Conservation (phyloP, 2,797 vertebrate genomes). For the Coluber constrictor region DNA sequence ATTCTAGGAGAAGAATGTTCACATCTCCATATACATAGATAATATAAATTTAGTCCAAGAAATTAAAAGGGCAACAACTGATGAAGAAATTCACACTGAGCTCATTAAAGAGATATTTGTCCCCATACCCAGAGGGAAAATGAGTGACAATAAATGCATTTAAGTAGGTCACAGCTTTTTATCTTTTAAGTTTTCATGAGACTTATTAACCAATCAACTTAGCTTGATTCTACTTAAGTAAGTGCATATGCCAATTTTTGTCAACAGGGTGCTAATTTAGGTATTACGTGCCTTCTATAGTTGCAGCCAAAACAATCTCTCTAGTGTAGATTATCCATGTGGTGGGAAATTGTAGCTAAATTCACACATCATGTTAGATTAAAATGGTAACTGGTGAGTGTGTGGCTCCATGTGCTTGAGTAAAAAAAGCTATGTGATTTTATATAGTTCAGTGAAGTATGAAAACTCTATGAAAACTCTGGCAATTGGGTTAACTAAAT, state of each 20-base stretch:
- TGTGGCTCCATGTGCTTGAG: neutral
- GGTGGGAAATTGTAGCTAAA: neutral
- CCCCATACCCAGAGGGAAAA: neutral
- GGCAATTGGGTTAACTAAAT: neutral
- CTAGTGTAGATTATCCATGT: neutral
- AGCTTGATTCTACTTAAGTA: neutral
- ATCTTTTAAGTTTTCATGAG: neutral
- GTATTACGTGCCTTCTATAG: neutral
- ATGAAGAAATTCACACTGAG: slow-evolving; percentile 1
- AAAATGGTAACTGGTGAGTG: neutral
- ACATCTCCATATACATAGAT: neutral
- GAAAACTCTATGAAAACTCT: neutral
- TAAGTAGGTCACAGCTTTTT: slow-evolving; percentile 1
- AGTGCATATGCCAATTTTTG: neutral
- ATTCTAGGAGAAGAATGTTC: neutral
- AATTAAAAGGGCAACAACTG: slow-evolving; percentile 11
- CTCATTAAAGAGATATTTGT: neutral
- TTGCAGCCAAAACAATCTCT: neutral
- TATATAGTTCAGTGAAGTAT: neutral
- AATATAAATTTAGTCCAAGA: slow-evolving; percentile 11
- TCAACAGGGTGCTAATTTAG: neutral
- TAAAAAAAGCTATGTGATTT: neutral
- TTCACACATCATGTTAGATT: neutral
- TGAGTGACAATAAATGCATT: slow-evolving; percentile 3
- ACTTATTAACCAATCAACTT: neutral